phyloP scores from a whole-genome alignment of 2,797 vertebrate genomes.

The Serranus cabrilla region DNA sequence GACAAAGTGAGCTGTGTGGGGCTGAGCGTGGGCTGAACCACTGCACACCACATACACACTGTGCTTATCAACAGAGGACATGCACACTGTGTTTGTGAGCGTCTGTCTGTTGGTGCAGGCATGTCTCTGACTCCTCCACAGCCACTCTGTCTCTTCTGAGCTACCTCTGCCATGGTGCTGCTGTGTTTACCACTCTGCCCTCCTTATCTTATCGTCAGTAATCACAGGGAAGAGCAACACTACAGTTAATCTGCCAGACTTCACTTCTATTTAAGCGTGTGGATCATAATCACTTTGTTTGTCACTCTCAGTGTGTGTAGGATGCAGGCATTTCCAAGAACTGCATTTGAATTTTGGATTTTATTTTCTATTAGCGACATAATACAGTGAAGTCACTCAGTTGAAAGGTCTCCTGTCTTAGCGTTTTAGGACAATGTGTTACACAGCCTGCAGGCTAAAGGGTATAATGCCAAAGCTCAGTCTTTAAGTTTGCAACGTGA shows the following conservation, averaged over 20 bases:
- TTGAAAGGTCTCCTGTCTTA: background rate
- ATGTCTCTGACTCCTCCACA: constrained; percentile 24
- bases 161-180: background rate
- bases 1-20: constrained; percentile 67
- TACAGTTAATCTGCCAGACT: background rate
- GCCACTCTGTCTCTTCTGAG: background rate
- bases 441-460: background rate
- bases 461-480: background rate
- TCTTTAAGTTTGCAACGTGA: background rate
- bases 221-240: background rate
- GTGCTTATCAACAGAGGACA: constrained; percentile 36
- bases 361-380: background rate
- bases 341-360: background rate
- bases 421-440: background rate
- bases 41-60: constrained; percentile 57
- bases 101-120: constrained; percentile 35
- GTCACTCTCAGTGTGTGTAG: background rate
- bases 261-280: background rate
- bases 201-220: background rate
- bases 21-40: constrained; percentile 67
- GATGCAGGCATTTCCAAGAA: background rate
- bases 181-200: background rate
- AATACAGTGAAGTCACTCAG: background rate
- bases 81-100: constrained; percentile 10
- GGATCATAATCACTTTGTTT: background rate